Conservation (phyloP, 2,113 vertebrate species). For the Emydura subglobosa region DNA sequence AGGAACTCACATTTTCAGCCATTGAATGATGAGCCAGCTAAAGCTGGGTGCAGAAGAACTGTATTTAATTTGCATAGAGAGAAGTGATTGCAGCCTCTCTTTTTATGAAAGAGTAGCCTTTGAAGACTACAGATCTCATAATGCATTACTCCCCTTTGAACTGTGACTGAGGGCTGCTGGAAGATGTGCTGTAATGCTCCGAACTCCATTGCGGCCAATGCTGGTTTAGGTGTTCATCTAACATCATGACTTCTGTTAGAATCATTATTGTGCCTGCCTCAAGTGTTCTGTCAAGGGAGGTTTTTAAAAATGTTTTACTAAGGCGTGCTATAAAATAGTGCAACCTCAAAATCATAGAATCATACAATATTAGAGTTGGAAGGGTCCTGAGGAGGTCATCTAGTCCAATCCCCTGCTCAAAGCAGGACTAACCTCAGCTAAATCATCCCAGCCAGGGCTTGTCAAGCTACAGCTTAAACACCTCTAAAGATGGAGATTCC, state of each 20-base stretch:
- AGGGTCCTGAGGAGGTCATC: too few species aligned
- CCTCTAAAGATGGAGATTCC: too few species aligned
- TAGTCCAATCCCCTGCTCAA: too few species aligned
- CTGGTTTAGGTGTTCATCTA: rapidly evolving
- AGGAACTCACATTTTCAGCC: neutral
- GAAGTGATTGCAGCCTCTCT: neutral
- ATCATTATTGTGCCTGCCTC: neutral
- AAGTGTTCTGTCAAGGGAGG: neutral
- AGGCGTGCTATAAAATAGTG: rapidly evolving
- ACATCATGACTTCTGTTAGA: rapidly evolving
- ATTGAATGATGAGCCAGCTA: neutral
- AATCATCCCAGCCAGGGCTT: too few species aligned
- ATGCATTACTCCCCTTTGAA: neutral
- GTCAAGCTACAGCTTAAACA: too few species aligned
- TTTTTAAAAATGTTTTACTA: too few species aligned
- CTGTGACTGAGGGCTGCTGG: neutral
- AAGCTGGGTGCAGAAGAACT: neutral
- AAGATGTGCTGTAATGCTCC: neutral
- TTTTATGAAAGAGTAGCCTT: neutral
- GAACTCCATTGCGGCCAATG: neutral
- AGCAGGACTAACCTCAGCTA: too few species aligned
- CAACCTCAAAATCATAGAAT: too few species aligned
- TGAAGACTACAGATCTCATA: neutral
- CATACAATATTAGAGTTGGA: too few species aligned
- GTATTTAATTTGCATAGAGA: neutral